These are phyloP conservation scores for Anabacerthia variegaticeps DNA, from an alignment of 2,797 vertebrate species.

Conservation along the genomic window DNA sequence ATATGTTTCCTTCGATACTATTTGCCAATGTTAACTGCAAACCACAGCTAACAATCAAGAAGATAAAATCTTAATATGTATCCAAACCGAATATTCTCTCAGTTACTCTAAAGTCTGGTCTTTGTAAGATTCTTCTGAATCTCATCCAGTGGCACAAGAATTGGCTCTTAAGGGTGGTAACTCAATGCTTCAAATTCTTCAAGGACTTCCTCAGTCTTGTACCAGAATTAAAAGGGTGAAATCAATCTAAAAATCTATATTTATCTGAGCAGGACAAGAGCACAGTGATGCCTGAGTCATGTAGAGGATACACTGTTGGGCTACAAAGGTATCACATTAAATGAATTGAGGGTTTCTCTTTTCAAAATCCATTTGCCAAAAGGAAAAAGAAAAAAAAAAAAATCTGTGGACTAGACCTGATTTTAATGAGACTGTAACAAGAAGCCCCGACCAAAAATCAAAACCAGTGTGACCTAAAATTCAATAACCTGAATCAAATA, in stretches of 20 bases:
- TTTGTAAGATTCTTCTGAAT: background rate
- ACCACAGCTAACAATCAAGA: background rate
- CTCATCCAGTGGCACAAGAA: background rate
- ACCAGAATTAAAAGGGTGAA: background rate
- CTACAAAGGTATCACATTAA: background rate
- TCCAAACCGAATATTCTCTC: background rate
- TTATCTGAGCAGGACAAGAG: background rate
- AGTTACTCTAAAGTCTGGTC: background rate
- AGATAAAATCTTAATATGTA: background rate
- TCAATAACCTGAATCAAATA: background rate
- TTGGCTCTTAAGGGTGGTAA: background rate
- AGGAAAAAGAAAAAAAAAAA: background rate
- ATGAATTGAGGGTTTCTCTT: background rate
- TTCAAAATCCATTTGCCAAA: background rate
- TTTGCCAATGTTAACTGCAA: background rate
- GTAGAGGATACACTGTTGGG: background rate
- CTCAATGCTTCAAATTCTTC: background rate
- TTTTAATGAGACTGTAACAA: background rate
- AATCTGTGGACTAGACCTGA: background rate
- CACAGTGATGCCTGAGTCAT: background rate
- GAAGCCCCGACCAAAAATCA: background rate
- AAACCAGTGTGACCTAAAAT: background rate
- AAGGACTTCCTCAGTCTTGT: background rate
- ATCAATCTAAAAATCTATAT: background rate
- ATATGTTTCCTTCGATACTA: background rate